Evolutionary conservation across 2,888 invertebrate genomes (phyloP), one percentile per base, ranked within the genome.

Genomic region (Hipparchia sbordonii): DNA sequence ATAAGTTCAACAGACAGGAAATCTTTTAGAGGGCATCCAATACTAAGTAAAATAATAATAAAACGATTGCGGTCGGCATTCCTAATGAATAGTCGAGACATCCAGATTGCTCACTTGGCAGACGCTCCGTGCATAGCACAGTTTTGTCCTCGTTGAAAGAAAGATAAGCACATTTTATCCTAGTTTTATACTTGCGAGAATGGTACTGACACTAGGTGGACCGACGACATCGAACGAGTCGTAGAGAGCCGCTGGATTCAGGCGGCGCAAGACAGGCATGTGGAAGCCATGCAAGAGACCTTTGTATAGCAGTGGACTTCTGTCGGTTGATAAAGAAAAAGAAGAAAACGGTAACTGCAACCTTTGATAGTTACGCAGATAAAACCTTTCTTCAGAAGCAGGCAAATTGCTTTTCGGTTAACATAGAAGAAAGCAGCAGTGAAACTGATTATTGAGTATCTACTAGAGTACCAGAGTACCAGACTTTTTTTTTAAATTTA

Each of bases 1-100:
- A 48, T 48, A 66, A 66, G n/a, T 54, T 54, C 54, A 66, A 54
- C 54, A 66, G 66, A 39, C 66, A 54, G 56, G 56, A 70, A 70
- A 73, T 73, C 51, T 72, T 52, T 73, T 61, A 56, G 48, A 67
- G 56, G 66, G 54, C 39, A 54, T 66, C 39, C 54, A 66, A 66
- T 66, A 66, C 66, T 66, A 54, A 66, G 66, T 66, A 39, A 66
- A 54, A 9, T 57, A 57, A 63, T 66, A 66, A 54, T 66, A 65
- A 72, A 74, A 72, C 60, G 63, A 69, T 68, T 67, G 67, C 67
- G 61, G 60, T 54, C 67, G 23, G 67, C 61, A 72, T 72, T 68
- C 67, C 54, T 67, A 67, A 72, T 71, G 71, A 68, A 71, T 62
- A 74, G 65, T 52, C 48, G 54, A 72, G 65, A 72, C 65, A 66